Conservation (phyloP, 2,113 vertebrate genomes). For the Eubucco bourcierii region DNA sequence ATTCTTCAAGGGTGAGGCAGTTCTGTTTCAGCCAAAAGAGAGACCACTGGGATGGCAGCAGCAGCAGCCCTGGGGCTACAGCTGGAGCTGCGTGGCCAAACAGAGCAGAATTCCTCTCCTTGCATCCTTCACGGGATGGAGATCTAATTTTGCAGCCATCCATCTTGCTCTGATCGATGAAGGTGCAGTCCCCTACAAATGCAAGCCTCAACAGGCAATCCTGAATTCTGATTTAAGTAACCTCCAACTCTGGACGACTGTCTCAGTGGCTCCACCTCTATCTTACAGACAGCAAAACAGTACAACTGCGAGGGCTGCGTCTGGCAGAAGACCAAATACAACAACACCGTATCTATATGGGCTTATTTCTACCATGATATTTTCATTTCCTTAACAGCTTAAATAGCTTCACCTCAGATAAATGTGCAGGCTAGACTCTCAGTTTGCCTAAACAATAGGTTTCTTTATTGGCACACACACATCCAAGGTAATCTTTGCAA, state of each 20-base stretch:
- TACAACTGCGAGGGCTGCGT: background rate
- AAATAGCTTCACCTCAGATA: background rate
- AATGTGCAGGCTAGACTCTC: background rate
- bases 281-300: background rate
- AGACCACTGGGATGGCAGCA: background rate
- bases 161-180: background rate
- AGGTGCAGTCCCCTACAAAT: background rate
- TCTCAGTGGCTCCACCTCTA: background rate
- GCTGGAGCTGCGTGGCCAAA: background rate
- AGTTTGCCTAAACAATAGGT: background rate
- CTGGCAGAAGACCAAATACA: background rate
- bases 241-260: background rate
- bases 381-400: conserved; percentile 6
- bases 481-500: background rate
- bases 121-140: background rate
- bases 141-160: conserved; percentile 2
- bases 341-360: background rate
- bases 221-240: background rate
- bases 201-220: conserved; percentile 18
- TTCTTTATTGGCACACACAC: background rate
- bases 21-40: background rate
- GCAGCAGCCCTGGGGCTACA: background rate
- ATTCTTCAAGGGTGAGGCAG: background rate
- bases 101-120: background rate
- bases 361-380: background rate